A percentile compares a stretch with the other conserved stretches of the same genome.
These are phyloP conservation scores for Drosophila ustulata DNA, from an alignment of 2,888 invertebrate genomes.

Conservation along the genomic window DNA sequence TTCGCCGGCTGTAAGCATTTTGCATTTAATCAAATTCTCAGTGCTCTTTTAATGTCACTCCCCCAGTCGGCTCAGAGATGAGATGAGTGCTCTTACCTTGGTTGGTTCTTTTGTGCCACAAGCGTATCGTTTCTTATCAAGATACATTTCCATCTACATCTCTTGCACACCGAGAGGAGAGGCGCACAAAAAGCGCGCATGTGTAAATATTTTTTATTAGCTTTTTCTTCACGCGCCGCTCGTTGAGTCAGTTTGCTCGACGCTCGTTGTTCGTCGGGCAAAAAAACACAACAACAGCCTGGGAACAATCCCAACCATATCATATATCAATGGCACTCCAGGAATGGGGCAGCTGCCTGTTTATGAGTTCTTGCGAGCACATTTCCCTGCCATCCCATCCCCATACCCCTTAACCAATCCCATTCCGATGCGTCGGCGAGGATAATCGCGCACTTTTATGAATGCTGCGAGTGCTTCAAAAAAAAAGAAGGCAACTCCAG, in stretches of 20 bases:
- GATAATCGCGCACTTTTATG: slow-evolving; percentile 67
- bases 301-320: slow-evolving; percentile 41
- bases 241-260: slow-evolving; percentile 26
- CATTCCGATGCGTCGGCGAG: slow-evolving; percentile 48
- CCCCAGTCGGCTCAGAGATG: not conserved
- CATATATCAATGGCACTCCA: slow-evolving; percentile 46
- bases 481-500: slow-evolving; percentile 1
- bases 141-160: slow-evolving; percentile 71
- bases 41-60: slow-evolving; percentile 25
- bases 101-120: slow-evolving; percentile 23
- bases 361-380: slow-evolving; percentile 25
- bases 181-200: slow-evolving; percentile 51
- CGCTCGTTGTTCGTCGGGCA: slow-evolving; percentile 1
- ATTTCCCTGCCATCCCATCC: slow-evolving; percentile 15
- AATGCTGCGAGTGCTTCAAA: slow-evolving; percentile 23
- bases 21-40: slow-evolving; percentile 40
- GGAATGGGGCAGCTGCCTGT: not conserved
- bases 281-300: slow-evolving; percentile 13
- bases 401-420: slow-evolving; percentile 9
- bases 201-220: slow-evolving; percentile 77
- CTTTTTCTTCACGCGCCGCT: slow-evolving; percentile 45
- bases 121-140: slow-evolving; percentile 56
- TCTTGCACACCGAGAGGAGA: slow-evolving; percentile 6
- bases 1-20: slow-evolving; percentile 23
- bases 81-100: slow-evolving; percentile 9